Evolutionary conservation across 2,888 invertebrate genomes (phyloP).

Genomic region (Ephialtes manifestator): DNA sequence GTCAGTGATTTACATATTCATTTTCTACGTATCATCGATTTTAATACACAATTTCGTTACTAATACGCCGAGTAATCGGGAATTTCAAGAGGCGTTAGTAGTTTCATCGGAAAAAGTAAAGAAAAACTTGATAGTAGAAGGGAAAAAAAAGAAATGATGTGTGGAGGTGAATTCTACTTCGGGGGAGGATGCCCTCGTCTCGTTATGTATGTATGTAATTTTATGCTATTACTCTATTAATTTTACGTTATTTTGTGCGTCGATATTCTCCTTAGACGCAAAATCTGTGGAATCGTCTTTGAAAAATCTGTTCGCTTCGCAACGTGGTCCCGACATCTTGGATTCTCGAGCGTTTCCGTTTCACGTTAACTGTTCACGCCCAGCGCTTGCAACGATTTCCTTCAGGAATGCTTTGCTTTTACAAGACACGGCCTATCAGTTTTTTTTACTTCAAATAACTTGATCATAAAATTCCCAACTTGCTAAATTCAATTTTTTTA

Average conservation of each 20-base stretch:
- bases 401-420: not conserved
- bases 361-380: conserved; percentile 63
- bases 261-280: not conserved
- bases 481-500: not conserved
- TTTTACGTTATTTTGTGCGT: conserved; percentile 23
- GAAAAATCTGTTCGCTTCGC: conserved; percentile 42
- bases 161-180: conserved; percentile 60
- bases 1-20: conserved; percentile 57
- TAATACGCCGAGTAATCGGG: conserved; percentile 19
- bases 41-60: not conserved
- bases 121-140: not conserved
- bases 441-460: not conserved
- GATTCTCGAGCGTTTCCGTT: conserved; percentile 63
- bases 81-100: conserved; percentile 23
- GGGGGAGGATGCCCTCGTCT: conserved; percentile 70
- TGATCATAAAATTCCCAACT: not conserved
- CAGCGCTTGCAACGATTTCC: conserved; percentile 36
- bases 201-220: conserved; percentile 76
- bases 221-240: conserved; percentile 66
- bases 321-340: conserved; percentile 79
- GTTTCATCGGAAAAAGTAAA: conserved; percentile 13
- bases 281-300: not conserved
- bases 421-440: not conserved
- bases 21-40: conserved; percentile 39
- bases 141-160: conserved; percentile 54